Base-by-base conservation (phyloP, 2,888 invertebrate species). In the Quadriops clusia region DNA sequence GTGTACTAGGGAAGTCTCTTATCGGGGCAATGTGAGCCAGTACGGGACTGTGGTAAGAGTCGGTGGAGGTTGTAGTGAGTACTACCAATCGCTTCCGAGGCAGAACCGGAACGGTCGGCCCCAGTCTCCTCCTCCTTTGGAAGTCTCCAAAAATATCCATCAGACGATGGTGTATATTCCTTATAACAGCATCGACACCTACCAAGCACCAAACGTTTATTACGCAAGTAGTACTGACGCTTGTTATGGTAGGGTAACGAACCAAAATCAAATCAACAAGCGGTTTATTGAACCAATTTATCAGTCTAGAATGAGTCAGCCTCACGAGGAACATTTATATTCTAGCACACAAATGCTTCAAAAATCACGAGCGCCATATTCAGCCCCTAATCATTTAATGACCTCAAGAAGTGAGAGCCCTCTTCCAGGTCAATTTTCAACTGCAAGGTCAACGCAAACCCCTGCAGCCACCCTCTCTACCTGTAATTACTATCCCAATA, bases 131-230 rank as follows among this genome's bases (percentile, higher is more conserved):
- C 77, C 79, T 1, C 78, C 79, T 1, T 67, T 77, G 34, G 62
- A 62, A 31, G 46, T 61, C 28, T 56, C 60, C 1, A 64, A 74
- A 17, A 72, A 65, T 41, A 75, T 75, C 49, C 77, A 78, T 39
- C 76, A 78, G 52, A 71, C 77, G 2, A 70, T 78, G 57, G 67
- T 72, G 23, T 69, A 78, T 39, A 74, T 79, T 44, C 78, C 78
- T 1, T 78, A 78, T 49, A 73, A 68, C 48, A 61, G 60, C 36
- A 56, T 64, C 34, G 61, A 62, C 44, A 55, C 49, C 10, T 55
- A 49, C 28, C 53, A 52, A 28, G 42, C 51, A 14, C 47, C 50
- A 5, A 51, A 45, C 34, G 47, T 52, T 3, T 52, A 55, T 25
- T 55, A 58, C 33, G 47, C 49, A 23, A 37, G 40, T 33, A 33